These are phyloP conservation scores for Morone saxatilis DNA, from an alignment of 2,113 vertebrate genomes.

Conservation along the genomic window DNA sequence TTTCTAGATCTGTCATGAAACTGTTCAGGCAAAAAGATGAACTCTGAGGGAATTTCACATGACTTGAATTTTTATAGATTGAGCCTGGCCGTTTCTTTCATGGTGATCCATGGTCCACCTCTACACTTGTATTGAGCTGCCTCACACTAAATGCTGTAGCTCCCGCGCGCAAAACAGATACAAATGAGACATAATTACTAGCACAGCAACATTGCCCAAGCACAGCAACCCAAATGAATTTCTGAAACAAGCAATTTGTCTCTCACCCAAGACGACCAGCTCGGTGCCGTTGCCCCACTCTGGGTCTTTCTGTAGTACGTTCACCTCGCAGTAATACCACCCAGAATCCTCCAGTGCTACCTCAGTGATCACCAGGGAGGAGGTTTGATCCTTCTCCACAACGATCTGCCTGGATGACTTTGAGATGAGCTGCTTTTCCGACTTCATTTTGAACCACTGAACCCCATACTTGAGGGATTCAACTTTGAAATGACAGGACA, in stretches of 20 bases:
- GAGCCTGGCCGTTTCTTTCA: constrained; percentile 31
- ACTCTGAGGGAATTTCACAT: constrained; percentile 73
- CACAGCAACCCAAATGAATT: constrained; percentile 22
- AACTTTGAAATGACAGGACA: constrained; percentile 72
- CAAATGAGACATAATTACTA: constrained; percentile 66
- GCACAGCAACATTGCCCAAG: constrained; percentile 22
- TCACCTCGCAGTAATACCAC: constrained; percentile 74
- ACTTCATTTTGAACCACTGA: constrained; percentile 68
- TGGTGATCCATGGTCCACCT: constrained; percentile 44
- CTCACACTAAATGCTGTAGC: constrained; percentile 19
- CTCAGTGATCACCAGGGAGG: constrained; percentile 67
- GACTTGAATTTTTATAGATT: constrained; percentile 70
- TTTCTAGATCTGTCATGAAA: constrained; percentile 80
- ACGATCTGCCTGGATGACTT: constrained; percentile 53
- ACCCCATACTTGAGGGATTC: constrained; percentile 66
- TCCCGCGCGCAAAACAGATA: constrained; percentile 37
- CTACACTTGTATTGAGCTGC: background rate
- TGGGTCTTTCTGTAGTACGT: constrained; percentile 57
- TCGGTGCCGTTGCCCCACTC: constrained; percentile 66
- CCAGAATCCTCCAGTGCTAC: constrained; percentile 74
- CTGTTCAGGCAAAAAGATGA: constrained; percentile 78
- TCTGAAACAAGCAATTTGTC: constrained; percentile 49
- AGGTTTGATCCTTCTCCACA: constrained; percentile 57
- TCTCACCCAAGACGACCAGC: constrained; percentile 72
- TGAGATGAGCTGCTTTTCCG: constrained; percentile 44